These are phyloP conservation scores for Nettapus auritus DNA, from an alignment of 2,113 vertebrate species.

Conservation along the genomic window DNA sequence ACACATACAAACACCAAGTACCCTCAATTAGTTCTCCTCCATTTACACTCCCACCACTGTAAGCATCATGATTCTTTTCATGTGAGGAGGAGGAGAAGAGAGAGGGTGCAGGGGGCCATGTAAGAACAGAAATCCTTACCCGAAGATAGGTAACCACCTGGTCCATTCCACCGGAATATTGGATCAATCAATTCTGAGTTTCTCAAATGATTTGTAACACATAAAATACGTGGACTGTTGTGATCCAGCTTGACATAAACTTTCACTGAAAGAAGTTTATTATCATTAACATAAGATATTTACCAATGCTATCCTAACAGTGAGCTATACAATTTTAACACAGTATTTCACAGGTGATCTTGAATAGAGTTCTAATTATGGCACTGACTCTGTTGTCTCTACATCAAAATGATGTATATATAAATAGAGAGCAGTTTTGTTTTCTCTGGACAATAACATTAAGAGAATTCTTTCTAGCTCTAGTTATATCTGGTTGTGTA, in stretches of 20 bases:
- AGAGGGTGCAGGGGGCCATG: rapidly evolving
- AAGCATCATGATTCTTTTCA: not conserved
- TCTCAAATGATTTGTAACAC: slow-evolving; percentile 51
- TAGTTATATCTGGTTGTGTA: not conserved
- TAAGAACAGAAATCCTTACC: slow-evolving; percentile 27
- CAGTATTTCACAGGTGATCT: not conserved
- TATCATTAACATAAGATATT: not conserved
- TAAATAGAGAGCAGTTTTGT: not conserved
- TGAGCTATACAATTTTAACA: not conserved
- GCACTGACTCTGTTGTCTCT: not conserved
- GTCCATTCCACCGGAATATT: slow-evolving; percentile 71
- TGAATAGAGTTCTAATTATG: not conserved
- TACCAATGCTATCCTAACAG: not conserved
- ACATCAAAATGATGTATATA: not conserved
- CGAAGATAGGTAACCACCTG: slow-evolving; percentile 57
- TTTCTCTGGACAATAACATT: not conserved
- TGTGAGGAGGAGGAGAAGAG: rapidly evolving
- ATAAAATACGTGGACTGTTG: slow-evolving; percentile 66
- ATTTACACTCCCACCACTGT: not conserved
- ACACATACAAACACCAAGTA: not conserved
- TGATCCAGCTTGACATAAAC: slow-evolving; percentile 73
- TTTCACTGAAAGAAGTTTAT: slow-evolving; percentile 65
- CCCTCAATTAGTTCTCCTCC: not conserved
- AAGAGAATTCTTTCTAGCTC: not conserved
- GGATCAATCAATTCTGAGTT: slow-evolving; percentile 73